A percentile compares a stretch with the other conserved stretches of the same genome.
Conservation (phyloP, 2,797 vertebrate species). For the Mallotus villosus region DNA sequence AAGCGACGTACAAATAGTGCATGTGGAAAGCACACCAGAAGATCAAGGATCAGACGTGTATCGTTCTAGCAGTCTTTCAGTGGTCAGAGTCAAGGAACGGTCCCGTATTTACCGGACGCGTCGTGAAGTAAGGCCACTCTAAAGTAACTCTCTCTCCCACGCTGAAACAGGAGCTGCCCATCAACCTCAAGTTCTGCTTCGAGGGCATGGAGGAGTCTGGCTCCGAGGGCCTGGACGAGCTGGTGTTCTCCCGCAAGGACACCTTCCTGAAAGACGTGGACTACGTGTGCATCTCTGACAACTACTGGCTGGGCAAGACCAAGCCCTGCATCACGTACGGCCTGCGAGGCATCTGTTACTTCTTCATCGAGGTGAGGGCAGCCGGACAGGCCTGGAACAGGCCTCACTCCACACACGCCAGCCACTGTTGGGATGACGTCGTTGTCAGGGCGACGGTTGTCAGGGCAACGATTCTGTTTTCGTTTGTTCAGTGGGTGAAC, state of each 20-base stretch:
- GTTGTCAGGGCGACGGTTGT: too few relatives aligned
- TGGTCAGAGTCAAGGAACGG: too few relatives aligned
- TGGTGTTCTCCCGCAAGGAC: constrained; percentile 86
- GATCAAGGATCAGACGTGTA: too few relatives aligned
- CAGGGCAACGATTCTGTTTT: too few relatives aligned
- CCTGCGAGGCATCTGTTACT: constrained; percentile 93
- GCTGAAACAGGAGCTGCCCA: constrained; percentile 84
- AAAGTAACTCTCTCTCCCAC: not conserved
- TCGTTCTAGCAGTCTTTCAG: too few relatives aligned
- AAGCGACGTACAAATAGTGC: too few relatives aligned
- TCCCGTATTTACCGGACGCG: too few relatives aligned
- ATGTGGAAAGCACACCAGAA: too few relatives aligned
- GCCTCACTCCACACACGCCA: too few relatives aligned
- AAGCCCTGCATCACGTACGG: constrained; percentile 98
- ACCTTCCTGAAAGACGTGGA: constrained; percentile 92
- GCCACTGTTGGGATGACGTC: too few relatives aligned
- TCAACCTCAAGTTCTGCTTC: constrained; percentile 95
- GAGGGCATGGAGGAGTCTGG: constrained; percentile 99
- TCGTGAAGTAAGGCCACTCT: not conserved
- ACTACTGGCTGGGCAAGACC: constrained; percentile 96
- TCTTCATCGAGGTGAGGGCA: constrained; percentile 82
- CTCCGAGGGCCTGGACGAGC: constrained; percentile 91
- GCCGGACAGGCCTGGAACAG: too few relatives aligned
- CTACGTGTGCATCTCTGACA: constrained; percentile 97
- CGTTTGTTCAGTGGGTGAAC: too few relatives aligned